Conservation (phyloP, 2,797 vertebrate genomes). For the Carcharodon carcharias region DNA sequence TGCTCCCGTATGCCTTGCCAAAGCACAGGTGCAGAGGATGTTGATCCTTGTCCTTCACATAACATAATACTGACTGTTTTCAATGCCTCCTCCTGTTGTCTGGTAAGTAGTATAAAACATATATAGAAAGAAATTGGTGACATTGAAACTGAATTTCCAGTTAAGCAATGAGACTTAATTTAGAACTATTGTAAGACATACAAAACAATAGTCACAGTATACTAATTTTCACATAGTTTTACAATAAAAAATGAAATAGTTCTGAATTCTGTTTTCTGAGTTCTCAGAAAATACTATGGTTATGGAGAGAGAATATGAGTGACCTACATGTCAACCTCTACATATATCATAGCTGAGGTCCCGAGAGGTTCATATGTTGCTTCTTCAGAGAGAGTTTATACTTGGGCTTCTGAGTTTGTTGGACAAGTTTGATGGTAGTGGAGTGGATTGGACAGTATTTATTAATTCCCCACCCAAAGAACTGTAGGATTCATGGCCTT, state of each 20-base stretch:
- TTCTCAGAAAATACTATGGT: neutral
- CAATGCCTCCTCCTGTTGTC: slow-evolving; percentile 10
- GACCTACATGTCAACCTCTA: neutral
- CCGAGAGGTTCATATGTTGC: neutral
- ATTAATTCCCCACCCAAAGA: neutral
- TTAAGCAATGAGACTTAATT: slow-evolving; percentile 14
- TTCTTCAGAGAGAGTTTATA: neutral
- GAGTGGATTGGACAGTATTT: neutral
- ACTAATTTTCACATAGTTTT: neutral
- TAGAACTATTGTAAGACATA: neutral
- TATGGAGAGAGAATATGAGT: neutral
- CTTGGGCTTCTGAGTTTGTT: neutral
- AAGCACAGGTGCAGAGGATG: slow-evolving; percentile 32
- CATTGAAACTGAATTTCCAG: neutral
- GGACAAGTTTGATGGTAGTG: neutral
- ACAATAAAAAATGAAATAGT: neutral
- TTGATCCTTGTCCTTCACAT: slow-evolving; percentile 7
- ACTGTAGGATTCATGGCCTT: neutral
- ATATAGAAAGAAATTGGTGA: neutral
- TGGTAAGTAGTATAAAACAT: neutral
- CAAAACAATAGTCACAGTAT: neutral
- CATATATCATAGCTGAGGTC: neutral
- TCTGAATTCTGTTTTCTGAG: neutral
- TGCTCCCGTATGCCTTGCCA: neutral
- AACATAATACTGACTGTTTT: slow-evolving; percentile 2